A percentile compares a stretch with the other conserved stretches of the same genome.
Evolutionary conservation across 23 tunicate genomes (phyloP).

Genomic region (Aplidium turbinatum): DNA sequence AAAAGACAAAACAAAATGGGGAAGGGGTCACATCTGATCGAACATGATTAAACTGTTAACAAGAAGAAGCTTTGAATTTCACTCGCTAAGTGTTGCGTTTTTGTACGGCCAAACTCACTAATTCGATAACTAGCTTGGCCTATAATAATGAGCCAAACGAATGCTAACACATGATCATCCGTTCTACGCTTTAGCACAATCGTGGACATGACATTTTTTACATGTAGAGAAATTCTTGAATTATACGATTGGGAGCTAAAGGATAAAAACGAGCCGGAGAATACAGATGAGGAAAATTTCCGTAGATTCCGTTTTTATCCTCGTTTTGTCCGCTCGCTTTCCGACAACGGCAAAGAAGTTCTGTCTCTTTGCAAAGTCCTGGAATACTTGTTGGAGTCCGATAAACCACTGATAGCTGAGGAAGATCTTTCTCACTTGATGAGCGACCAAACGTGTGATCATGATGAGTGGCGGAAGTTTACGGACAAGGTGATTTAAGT

Average conservation of each 20-base stretch:
- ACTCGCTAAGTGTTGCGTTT: no score
- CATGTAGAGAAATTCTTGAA: conserved; percentile 83
- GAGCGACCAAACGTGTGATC: conserved; percentile 71
- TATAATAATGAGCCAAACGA: no score
- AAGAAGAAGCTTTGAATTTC: no score
- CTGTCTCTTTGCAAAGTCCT: conserved; percentile 82
- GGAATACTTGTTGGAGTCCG: conserved; percentile 72
- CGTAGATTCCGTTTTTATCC: conserved; percentile 94
- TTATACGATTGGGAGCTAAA: conserved; percentile 87
- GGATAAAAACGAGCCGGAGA: conserved; percentile 7
- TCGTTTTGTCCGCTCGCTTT: conserved; percentile 73
- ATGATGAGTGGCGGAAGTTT: conserved; percentile 72
- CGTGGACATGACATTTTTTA: no score
- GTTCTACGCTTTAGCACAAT: no score
- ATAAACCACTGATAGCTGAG: conserved; percentile 77
- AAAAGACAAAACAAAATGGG: no score
- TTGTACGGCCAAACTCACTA: no score
- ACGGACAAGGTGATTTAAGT: conserved; percentile 43
- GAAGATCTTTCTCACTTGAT: conserved; percentile 53
- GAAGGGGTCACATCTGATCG: no score
- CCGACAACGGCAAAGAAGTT: conserved; percentile 88
- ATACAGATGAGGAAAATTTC: conserved; percentile 25
- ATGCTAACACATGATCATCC: no score
- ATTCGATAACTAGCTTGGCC: no score
- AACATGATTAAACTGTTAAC: no score